Base-by-base conservation (phyloP, 2,888 invertebrate genomes). In the Nebria salina region DNA sequence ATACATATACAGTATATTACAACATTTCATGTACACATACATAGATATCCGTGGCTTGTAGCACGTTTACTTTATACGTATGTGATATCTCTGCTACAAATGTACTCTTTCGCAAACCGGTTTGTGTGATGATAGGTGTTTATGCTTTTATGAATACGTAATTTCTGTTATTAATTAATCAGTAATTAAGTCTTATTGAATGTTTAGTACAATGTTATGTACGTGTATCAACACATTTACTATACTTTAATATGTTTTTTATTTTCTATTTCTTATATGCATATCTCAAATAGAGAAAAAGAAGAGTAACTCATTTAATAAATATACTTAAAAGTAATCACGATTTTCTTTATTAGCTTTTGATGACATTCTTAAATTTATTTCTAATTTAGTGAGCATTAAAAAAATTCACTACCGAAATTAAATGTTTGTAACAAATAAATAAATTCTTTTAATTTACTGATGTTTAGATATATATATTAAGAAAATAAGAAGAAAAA, bases 261-360 rank as follows among this genome's bases (percentile, higher is more conserved):
- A 7, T 15, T 8, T 9, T 83, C 81, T 81, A 77, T 83, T 84
- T 82, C 83, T 83, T 85, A 85, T 83, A 83, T 83, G 72, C 75
- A 84, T 82, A 85, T 85, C 84, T 20, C 20, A 20, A 20, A 20
- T 20, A 20, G 20, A 20, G 20, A 20, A 20, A 20, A 20, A 20
- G 20, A 20, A 20, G 20, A 20, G 20, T 20, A 20, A 20, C 20
- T 20, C 20, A 20, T 20, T 20, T 20, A 20, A 20, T 20, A 1
- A 20, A 20, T 20, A 20, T 20, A 20, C 20, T 20, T 20, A 20
- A 20, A 20, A 20, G 20, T 20, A 20, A 20, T 20, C 20, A 20
- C 20, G 20, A 20, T 20, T 20, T 20, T 20, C 0, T 20, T 20
- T 20, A 20, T 0, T 20, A 20, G 20, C 20, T 20, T 20, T 20